These are phyloP conservation scores for Egretta garzetta DNA, from an alignment of 2,113 vertebrate genomes.

Conservation along the genomic window DNA sequence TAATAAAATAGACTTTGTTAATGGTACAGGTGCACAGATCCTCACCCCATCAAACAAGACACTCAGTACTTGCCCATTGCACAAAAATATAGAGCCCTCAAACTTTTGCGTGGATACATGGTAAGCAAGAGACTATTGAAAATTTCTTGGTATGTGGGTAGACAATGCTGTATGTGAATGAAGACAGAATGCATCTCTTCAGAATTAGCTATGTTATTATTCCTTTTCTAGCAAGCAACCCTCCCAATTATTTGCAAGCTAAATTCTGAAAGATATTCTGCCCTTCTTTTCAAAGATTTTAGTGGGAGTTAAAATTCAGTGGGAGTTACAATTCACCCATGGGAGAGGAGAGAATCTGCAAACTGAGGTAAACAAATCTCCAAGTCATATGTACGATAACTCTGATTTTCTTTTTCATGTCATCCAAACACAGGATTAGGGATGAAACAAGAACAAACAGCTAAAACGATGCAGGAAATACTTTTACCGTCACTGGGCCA, in stretches of 20 bases:
- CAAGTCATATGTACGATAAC: background rate
- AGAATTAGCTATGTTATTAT: background rate
- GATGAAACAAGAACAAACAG: background rate
- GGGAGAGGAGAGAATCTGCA: background rate
- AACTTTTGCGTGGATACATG: background rate
- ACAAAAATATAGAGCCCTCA: background rate
- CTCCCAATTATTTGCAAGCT: background rate
- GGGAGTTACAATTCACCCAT: background rate
- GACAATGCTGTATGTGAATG: background rate
- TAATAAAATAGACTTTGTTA: background rate
- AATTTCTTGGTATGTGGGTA: background rate
- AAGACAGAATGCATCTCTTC: background rate
- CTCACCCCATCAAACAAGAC: rapidly evolving
- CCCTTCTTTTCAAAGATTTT: background rate
- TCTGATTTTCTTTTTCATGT: slow-evolving; percentile 6
- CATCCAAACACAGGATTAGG: background rate
- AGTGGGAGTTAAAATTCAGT: background rate
- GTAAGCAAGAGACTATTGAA: background rate
- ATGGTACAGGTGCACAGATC: background rate
- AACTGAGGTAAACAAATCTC: background rate
- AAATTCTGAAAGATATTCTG: background rate
- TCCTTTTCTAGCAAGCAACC: background rate
- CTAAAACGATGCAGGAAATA: background rate
- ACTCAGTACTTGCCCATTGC: rapidly evolving
- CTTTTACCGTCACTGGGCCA: background rate